Evolutionary conservation across 1,140 invertebrate species (phyloP), one percentile per base, ranked within the genome.

Genomic region (Papilio dardanus): DNA sequence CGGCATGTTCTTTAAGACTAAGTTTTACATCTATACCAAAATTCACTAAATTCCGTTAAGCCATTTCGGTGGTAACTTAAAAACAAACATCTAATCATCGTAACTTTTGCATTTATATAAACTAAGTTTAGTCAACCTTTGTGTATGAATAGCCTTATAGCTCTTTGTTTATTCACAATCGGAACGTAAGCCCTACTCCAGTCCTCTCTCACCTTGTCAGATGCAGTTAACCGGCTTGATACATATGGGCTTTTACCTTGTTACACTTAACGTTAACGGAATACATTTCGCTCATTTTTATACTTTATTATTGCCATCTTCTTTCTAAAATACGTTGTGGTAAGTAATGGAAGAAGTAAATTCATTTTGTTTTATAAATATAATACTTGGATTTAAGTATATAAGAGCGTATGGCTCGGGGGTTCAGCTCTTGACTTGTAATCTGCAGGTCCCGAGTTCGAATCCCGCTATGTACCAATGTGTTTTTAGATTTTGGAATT

Each of bases 221-320:
- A 35, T 50, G 16, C 74, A 80, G 79, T 77, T 77, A 80, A 62
- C 33, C 67, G 21, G n/a, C 46, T 67, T 80, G 76, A 80, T 80
- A 74, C 77, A 80, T 80, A 76, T 76, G 71, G 71, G 75, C 76
- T 77, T 74, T 76, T 77, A 76, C 74, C 75, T 42, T 73, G 68
- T 76, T 58, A 40, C 40, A 77, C 71, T 77, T 76, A 80, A 77
- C 76, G 74, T 67, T 68, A 37, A 66, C 37, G 7, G 16, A 37
- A 69, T n/a, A 24, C 5, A 19, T 19, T 24, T 40, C 10, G 10
- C 19, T 24, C 10, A 33, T 19, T 69, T 69, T 69, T 19, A 21
- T 37, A 69, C n/a, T 35, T 35, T 33, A 68, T 69, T 62, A 16
- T 30, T 58, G 8, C 54, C 54, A 58, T 58, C 19, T 54, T 54